These are phyloP conservation scores for Ditula angustiorana DNA, from an alignment of 2,888 invertebrate genomes.

Conservation along the genomic window DNA sequence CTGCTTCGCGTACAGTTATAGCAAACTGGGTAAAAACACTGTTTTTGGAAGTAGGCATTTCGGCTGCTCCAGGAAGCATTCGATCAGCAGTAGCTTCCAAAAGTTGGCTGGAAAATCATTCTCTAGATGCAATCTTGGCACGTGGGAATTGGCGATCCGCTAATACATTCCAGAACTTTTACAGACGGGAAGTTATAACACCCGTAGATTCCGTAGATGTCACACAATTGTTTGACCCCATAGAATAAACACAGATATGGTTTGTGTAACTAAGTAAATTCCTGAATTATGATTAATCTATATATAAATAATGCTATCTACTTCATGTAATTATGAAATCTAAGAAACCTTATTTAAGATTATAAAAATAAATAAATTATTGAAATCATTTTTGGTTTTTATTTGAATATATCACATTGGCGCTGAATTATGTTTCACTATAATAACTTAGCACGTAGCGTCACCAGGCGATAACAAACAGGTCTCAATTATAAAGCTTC, in stretches of 20 bases:
- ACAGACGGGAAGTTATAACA: not conserved
- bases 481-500: constrained; percentile 9
- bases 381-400: no score
- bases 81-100: not conserved
- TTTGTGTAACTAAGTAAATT: no score
- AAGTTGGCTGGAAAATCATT: no score
- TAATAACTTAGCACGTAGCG: not conserved
- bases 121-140: no score
- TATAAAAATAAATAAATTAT: no score
- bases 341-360: no score
- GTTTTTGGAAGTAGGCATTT: constrained; percentile 43
- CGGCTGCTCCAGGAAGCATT: constrained; percentile 40
- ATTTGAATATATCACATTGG: not conserved
- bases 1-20: constrained; percentile 26
- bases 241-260: not conserved
- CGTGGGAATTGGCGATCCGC: no score
- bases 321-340: no score
- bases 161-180: no score
- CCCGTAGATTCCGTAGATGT: not conserved
- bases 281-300: no score
- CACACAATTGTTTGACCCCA: not conserved
- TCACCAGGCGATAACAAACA: not conserved
- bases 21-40: constrained; percentile 43
- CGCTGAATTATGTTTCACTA: not conserved
- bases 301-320: no score